phyloP scores from a whole-genome alignment of 2,888 invertebrate species.

The Lordiphosa fenestrarum region DNA sequence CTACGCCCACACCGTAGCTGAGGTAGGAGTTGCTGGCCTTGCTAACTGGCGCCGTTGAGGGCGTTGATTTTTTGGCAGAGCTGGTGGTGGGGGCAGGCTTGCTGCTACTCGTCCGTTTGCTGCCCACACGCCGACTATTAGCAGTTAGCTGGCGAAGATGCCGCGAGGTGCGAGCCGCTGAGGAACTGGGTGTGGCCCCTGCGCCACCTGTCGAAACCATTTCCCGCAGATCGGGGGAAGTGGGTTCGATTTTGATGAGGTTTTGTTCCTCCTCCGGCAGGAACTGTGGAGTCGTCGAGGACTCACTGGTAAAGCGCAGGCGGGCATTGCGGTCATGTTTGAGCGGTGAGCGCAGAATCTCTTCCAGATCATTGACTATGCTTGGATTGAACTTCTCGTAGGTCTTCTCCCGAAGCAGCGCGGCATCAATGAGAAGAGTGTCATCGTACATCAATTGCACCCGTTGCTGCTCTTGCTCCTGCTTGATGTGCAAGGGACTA shows the following conservation, averaged over 20 bases:
- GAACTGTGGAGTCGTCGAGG: constrained; percentile 72
- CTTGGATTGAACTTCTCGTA: constrained; percentile 78
- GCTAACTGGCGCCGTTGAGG: constrained; percentile 19
- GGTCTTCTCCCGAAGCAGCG: constrained; percentile 74
- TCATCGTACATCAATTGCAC: constrained; percentile 77
- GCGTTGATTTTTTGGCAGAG: constrained; percentile 37
- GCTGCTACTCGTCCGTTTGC: constrained; percentile 21
- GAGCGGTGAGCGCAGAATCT: constrained; percentile 79
- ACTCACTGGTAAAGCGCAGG: constrained; percentile 76
- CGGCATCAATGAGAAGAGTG: constrained; percentile 73
- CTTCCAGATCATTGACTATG: constrained; percentile 79
- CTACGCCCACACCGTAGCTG: constrained; percentile 57
- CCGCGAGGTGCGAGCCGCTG: constrained; percentile 62
- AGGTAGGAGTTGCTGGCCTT: constrained; percentile 49
- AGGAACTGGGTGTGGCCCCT: constrained; percentile 29
- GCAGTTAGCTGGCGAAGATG: constrained; percentile 51
- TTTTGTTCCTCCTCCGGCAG: constrained; percentile 72
- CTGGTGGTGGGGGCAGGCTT: constrained; percentile 22
- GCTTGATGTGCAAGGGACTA: constrained; percentile 76
- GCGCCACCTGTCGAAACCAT: constrained; percentile 51
- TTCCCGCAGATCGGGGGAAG: constrained; percentile 75
- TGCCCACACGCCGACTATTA: constrained; percentile 31
- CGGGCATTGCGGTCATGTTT: constrained; percentile 74
- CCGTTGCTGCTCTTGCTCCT: constrained; percentile 63
- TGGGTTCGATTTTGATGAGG: constrained; percentile 75